Evolutionary conservation across 2,113 vertebrate species (phyloP).

Genomic region (Notiomystis cincta): DNA sequence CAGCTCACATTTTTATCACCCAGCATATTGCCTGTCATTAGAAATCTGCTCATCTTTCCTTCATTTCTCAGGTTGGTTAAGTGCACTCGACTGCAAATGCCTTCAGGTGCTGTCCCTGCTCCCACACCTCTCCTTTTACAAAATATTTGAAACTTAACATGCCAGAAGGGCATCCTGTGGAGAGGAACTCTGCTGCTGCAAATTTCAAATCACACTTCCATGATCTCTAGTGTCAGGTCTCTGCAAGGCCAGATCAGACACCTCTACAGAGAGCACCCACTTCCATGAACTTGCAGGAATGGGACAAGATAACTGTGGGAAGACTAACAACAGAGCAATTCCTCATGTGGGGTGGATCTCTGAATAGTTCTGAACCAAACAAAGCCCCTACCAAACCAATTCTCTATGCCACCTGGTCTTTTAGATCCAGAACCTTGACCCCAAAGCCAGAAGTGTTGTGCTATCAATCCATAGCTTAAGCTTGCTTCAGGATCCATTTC

Average conservation of each 20-base stretch:
- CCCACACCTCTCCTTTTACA: not conserved
- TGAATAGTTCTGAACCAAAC: not conserved
- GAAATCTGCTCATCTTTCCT: slow-evolving; percentile 32
- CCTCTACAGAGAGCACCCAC: not conserved
- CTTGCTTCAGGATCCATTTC: not conserved
- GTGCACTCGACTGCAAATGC: not conserved
- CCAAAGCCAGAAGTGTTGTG: not conserved
- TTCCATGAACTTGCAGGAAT: not conserved
- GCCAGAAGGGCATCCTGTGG: not conserved
- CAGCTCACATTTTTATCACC: slow-evolving; percentile 9
- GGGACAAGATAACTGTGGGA: not conserved
- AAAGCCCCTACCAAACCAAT: not conserved
- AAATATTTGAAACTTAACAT: not conserved
- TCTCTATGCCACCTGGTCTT: not conserved
- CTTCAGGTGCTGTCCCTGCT: not conserved
- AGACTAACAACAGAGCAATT: not conserved
- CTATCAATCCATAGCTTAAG: not conserved
- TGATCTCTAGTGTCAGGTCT: not conserved
- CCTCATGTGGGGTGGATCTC: not conserved
- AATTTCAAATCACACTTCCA: not conserved
- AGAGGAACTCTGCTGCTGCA: not conserved
- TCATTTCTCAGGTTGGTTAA: not conserved
- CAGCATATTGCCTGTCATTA: slow-evolving; percentile 38
- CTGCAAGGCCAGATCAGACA: not conserved
- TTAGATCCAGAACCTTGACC: not conserved